Evolutionary conservation across 2,888 invertebrate genomes (phyloP), one percentile per base, ranked within the genome.

Genomic region (Pollenia amentaria): DNA sequence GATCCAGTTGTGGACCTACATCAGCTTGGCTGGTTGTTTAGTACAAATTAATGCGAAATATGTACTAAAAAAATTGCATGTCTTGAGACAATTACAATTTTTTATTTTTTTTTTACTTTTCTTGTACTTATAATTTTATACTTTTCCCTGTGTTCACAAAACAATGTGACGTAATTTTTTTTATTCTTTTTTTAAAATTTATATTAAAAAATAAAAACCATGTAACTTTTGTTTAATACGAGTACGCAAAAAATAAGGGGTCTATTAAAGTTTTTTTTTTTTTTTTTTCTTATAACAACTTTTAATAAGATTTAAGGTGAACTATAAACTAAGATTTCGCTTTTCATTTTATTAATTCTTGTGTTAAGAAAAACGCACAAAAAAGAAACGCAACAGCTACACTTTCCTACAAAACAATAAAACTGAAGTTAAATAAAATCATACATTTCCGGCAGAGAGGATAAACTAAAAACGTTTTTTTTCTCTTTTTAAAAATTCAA

Each of bases 11-110:
- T 65, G 51, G 29, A 48, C n/a, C 38, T 14, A 42, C 40, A 18
- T 40, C 29, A 18, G 40, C 57, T 42, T 48, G 60, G 8, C 16
- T 53, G 10, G 6, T 18, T 80, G 62, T 64, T 62, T n/a, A 18
- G 8, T 18, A 69, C 42, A 29, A 42, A 18, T 65, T 53, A 55
- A 79, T 44, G 77, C 65, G 29, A 72, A 67, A 29, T 1, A 40
- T 51, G 40, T 72, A 80, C 72, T 73, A 21, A 69, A 86, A 81
- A 83, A 86, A 73, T 87, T 87, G 80, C 87, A 84, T 87, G 87
- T 84, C 87, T 80, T 80, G 67, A 72, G 62, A 87, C 84, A 87
- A 87, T 87, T 87, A 84, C 73, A 76, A 8, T 57, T 44, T 76
- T 53, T 67, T 81, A 65, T 10, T 55, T 40, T 18, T 57, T 53